Conservation (phyloP, 2,113 vertebrate genomes). For the Aphyosemion australe region DNA sequence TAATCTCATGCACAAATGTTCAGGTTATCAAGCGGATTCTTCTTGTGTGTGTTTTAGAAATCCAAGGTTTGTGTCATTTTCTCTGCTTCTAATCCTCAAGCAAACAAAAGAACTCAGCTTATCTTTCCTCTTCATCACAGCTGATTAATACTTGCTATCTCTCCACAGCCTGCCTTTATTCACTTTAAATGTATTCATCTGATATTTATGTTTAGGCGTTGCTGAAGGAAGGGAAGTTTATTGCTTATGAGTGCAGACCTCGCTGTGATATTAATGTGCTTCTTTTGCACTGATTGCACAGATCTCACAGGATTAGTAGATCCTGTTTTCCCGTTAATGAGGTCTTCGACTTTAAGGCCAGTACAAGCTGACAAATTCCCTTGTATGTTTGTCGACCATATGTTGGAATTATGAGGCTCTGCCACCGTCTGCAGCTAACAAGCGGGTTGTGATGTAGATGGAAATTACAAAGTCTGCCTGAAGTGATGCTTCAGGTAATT, state of each 20-base stretch:
- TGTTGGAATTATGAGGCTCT: constrained; percentile 67
- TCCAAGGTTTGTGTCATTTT: constrained; percentile 19
- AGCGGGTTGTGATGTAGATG: constrained; percentile 67
- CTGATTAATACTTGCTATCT: constrained; percentile 28
- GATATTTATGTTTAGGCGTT: constrained; percentile 58
- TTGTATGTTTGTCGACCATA: constrained; percentile 69
- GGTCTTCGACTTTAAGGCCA: constrained; percentile 78
- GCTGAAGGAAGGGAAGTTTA: constrained; percentile 52
- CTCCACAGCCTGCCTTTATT: not conserved
- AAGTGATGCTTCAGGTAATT: constrained; percentile 76
- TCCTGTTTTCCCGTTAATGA: constrained; percentile 73
- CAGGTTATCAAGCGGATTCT: constrained; percentile 7
- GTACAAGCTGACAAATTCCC: constrained; percentile 70
- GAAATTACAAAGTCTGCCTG: constrained; percentile 71
- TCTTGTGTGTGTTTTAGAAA: constrained; percentile 13
- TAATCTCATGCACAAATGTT: not conserved
- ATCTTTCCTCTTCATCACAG: constrained; percentile 3
- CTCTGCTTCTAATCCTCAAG: constrained; percentile 7
- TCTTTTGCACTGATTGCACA: constrained; percentile 69
- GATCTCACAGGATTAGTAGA: constrained; percentile 74
- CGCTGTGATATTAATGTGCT: constrained; percentile 55
- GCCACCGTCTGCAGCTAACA: constrained; percentile 67
- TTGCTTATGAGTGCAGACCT: constrained; percentile 41
- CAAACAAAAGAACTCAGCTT: constrained; percentile 2
- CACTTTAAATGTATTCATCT: constrained; percentile 55